Evolutionary conservation across 2,113 vertebrate genomes (phyloP).

Genomic region (Strigops habroptila): DNA sequence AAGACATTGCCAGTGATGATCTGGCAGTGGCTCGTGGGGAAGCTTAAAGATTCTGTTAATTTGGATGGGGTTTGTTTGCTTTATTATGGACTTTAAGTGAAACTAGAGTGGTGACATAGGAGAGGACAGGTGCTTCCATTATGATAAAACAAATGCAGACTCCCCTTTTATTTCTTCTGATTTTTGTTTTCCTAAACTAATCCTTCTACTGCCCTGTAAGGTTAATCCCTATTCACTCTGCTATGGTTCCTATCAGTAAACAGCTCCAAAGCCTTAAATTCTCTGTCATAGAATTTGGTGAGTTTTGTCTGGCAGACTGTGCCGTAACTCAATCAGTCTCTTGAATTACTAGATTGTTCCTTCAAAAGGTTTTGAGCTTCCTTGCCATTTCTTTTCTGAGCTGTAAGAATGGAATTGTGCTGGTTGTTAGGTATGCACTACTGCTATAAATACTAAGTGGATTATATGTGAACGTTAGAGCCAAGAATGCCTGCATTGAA

Average conservation of each 20-base stretch:
- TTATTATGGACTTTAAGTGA: not conserved
- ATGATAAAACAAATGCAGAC: not conserved
- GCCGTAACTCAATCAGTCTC: not conserved
- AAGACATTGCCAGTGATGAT: not conserved
- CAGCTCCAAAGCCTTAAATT: not conserved
- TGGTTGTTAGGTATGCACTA: not conserved
- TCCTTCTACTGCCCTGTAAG: not conserved
- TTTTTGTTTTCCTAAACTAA: not conserved
- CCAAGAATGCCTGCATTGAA: not conserved
- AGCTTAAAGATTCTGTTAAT: not conserved
- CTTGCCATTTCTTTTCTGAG: not conserved
- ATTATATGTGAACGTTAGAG: constrained; percentile 13
- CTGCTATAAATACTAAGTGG: not conserved
- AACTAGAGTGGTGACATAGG: not conserved
- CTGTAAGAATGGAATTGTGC: not conserved
- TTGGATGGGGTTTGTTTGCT: not conserved
- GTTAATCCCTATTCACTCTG: not conserved
- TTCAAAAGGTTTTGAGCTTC: not conserved
- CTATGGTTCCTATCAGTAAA: not conserved
- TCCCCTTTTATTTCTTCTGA: not conserved
- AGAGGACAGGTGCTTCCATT: not conserved
- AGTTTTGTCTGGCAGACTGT: not conserved
- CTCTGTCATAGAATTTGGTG: not conserved
- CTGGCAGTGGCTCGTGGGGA: not conserved
- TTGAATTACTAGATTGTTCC: not conserved